Conservation (phyloP, 1,140 invertebrate genomes). For the Teleogryllus occipitalis region DNA sequence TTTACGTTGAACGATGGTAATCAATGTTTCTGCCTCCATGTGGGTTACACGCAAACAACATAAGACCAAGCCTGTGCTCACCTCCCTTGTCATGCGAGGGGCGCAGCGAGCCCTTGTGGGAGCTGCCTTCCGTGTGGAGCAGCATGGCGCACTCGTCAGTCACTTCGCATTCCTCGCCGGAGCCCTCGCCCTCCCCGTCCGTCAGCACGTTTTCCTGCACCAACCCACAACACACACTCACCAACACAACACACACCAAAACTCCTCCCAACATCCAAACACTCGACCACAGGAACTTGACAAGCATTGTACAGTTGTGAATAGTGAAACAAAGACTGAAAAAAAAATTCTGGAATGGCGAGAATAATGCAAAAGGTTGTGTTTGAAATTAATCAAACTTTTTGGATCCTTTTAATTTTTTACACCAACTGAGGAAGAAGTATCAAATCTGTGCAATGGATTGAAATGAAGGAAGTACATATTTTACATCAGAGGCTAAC, state of each 20-base stretch:
- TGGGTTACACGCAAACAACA: neutral
- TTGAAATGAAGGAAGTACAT: too few species aligned
- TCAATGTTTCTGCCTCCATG: too few species aligned
- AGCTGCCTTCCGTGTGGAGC: constrained; percentile 38
- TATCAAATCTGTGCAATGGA: too few species aligned
- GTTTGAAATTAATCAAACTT: too few species aligned
- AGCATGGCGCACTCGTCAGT: constrained; percentile 80
- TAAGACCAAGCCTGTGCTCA: constrained; percentile 7
- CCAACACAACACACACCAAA: constrained; percentile 19
- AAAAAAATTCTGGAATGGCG: too few species aligned
- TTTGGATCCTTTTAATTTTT: too few species aligned
- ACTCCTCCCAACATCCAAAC: constrained; percentile 10
- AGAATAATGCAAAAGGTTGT: too few species aligned
- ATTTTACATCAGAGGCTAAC: too few species aligned
- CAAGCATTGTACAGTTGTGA: neutral
- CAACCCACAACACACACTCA: constrained; percentile 24
- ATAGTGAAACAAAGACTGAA: neutral
- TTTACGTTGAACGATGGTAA: too few species aligned
- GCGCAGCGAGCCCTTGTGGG: constrained; percentile 13
- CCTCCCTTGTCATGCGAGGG: constrained; percentile 18
- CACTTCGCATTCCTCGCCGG: constrained; percentile 51
- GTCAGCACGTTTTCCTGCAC: constrained; percentile 49
- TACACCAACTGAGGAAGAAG: too few species aligned
- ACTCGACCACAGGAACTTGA: neutral
- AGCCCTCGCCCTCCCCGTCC: constrained; percentile 50